Conservation (phyloP, 1,140 invertebrate species). For the Diabrotica undecimpunctata region DNA sequence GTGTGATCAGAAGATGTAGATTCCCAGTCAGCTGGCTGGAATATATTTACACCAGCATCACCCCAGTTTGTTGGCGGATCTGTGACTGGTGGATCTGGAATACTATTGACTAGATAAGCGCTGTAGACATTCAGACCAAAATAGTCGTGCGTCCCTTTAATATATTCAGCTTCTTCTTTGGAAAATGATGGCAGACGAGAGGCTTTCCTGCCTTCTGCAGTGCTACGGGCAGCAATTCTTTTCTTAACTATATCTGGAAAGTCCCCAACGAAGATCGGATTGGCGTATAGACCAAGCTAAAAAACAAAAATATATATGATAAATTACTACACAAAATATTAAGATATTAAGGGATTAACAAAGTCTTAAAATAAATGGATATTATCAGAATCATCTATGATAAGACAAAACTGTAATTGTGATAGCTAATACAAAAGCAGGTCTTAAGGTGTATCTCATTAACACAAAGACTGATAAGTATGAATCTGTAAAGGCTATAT, state of each 20-base stretch:
- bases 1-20: not conserved
- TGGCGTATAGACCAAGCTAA: constrained; percentile 8
- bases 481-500: too few species aligned
- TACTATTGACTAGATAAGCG: constrained; percentile 13
- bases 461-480: too few species aligned
- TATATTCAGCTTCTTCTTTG: constrained; percentile 52
- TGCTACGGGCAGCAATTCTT: constrained; percentile 6
- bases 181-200: constrained; percentile 56
- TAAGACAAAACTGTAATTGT: too few species aligned
- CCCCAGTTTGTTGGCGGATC: not conserved
- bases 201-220: constrained; percentile 1
- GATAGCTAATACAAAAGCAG: too few species aligned
- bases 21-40: constrained; percentile 9
- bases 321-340: not conserved
- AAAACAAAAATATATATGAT: not conserved
- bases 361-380: not conserved
- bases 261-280: constrained; percentile 18
- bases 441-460: too few species aligned
- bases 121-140: constrained; percentile 54
- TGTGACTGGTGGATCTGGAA: not conserved
- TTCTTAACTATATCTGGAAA: constrained; percentile 21
- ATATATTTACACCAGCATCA: not conserved
- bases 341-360: not conserved
- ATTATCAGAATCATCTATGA: too few species aligned
- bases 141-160: constrained; percentile 59